phyloP scores from a whole-genome alignment of 2,888 invertebrate species.

The Mechanitis messenoides region DNA sequence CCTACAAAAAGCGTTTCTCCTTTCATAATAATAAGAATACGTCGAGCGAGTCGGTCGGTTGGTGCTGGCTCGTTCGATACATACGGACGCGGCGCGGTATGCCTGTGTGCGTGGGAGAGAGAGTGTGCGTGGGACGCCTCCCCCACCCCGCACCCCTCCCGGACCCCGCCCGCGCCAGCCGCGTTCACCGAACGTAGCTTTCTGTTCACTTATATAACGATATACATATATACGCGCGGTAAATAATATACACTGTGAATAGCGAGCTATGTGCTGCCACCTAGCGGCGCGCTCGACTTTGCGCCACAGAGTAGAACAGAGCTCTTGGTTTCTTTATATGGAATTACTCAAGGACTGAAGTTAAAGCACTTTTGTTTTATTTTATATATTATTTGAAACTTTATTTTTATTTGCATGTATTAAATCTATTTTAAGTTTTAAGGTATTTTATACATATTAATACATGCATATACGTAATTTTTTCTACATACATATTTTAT shows the following conservation, averaged over 20 bases:
- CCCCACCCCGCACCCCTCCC: slow-evolving; percentile 32
- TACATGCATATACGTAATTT: background rate
- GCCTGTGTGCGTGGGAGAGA: slow-evolving; percentile 50
- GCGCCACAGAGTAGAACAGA: slow-evolving; percentile 49
- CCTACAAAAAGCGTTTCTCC: slow-evolving; percentile 78
- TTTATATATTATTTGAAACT: slow-evolving; percentile 24
- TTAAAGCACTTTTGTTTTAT: slow-evolving; percentile 25
- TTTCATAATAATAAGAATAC: slow-evolving; percentile 80
- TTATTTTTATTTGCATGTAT: slow-evolving; percentile 23
- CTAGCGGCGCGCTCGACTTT: slow-evolving; percentile 61
- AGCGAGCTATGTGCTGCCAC: slow-evolving; percentile 73
- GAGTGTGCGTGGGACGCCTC: slow-evolving; percentile 34
- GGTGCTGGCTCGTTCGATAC: slow-evolving; percentile 70
- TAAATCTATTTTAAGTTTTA: slow-evolving; percentile 12
- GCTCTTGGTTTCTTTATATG: slow-evolving; percentile 52
- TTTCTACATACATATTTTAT: background rate
- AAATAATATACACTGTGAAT: slow-evolving; percentile 73
- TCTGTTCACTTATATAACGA: slow-evolving; percentile 76
- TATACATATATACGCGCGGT: slow-evolving; percentile 65
- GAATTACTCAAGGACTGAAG: slow-evolving; percentile 30
- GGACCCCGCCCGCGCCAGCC: slow-evolving; percentile 35
- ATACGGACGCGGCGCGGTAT: slow-evolving; percentile 51
- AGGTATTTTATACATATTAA: background rate
- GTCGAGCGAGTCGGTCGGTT: slow-evolving; percentile 73
- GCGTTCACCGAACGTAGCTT: slow-evolving; percentile 62